Evolutionary conservation across 2,888 invertebrate genomes (phyloP).

Genomic region (Holacanthella duospinosa): DNA sequence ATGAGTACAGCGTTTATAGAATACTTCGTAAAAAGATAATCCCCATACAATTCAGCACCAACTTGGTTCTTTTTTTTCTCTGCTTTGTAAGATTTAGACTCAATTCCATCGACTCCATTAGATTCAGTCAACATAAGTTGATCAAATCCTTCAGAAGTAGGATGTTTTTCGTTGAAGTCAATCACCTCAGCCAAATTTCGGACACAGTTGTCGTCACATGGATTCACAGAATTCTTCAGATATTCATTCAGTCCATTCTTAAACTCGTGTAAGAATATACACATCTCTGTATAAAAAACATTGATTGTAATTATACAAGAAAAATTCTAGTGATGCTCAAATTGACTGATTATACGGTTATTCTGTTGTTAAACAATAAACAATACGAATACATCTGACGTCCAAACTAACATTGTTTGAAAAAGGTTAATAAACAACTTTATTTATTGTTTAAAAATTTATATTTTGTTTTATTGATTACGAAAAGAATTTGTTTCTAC

Average conservation of each 20-base stretch:
- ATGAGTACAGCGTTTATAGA: neutral
- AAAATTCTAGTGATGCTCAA: too few species aligned
- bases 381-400: too few species aligned
- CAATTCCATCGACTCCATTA: neutral
- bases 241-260: constrained; percentile 21
- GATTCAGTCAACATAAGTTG: constrained; percentile 11
- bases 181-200: constrained; percentile 19
- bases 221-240: constrained; percentile 7
- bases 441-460: too few species aligned
- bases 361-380: too few species aligned
- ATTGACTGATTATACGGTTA: too few species aligned
- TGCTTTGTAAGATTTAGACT: neutral
- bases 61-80: neutral
- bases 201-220: constrained; percentile 1
- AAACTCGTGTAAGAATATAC: constrained; percentile 19
- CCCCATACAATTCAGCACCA: neutral
- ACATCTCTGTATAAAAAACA: too few species aligned
- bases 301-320: too few species aligned
- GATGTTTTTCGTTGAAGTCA: constrained; percentile 17
- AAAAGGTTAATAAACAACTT: too few species aligned
- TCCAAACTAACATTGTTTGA: too few species aligned
- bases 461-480: too few species aligned
- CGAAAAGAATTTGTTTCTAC: too few species aligned
- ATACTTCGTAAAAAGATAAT: neutral
- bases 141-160: constrained; percentile 18